phyloP scores from a whole-genome alignment of 2,797 vertebrate species.

The Aphelocoma californica region DNA sequence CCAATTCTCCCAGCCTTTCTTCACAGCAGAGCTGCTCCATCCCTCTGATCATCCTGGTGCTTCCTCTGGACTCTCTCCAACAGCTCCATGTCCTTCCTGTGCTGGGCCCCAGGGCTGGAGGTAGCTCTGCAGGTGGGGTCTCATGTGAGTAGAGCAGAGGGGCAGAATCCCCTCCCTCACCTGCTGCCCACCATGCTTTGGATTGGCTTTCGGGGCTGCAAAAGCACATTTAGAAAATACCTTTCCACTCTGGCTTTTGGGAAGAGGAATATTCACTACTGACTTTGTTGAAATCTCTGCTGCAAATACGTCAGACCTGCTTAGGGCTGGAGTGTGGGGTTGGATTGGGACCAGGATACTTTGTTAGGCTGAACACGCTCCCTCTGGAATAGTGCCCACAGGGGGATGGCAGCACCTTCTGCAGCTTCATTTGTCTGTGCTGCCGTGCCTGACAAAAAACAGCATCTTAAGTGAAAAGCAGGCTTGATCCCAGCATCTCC shows the following conservation, averaged over 20 bases:
- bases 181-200: neutral
- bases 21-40: neutral
- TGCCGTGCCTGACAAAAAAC: neutral
- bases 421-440: neutral
- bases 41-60: neutral
- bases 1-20: neutral
- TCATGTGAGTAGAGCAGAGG: neutral
- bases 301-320: fast-evolving
- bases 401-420: neutral
- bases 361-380: neutral
- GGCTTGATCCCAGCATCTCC: neutral
- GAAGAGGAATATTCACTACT: neutral
- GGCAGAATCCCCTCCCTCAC: neutral
- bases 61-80: neutral
- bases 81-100: neutral
- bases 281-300: neutral
- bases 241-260: neutral
- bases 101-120: fast-evolving
- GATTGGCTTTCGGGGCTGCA: neutral
- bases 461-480: neutral
- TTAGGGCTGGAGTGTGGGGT: neutral
- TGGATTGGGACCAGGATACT: neutral
- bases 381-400: neutral
- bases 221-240: neutral
- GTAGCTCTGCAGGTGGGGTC: neutral